Evolutionary conservation across 1,140 invertebrate species (phyloP), one percentile per base, ranked within the genome.

Genomic region (Dendrolimus punctatus): DNA sequence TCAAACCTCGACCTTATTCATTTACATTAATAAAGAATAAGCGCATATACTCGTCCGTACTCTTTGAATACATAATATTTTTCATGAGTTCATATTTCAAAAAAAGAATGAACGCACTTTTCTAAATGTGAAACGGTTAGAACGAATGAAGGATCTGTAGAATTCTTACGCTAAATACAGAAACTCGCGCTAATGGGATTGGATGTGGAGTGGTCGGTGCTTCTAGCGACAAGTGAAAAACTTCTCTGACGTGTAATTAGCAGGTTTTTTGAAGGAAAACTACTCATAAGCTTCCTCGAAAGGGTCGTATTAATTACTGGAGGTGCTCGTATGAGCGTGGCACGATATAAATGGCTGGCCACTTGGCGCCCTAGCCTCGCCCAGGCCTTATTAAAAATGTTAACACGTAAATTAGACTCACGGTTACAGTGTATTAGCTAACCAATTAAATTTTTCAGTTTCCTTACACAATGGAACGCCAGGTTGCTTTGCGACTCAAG

Each of bases 261-360:
- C 78, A 82, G 71, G 63, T 73, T 76, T 80, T 81, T 71, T 69
- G 72, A 81, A 83, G 78, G 67, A 81, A 85, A 80, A 83, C 80
- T 83, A 83, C 82, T 85, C 82, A 83, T 85, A 80, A 83, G 79
- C 80, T 82, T 83, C 62, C 82, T 85, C 80, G 72, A 75, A 68
- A 80, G 76, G 76, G 79, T 76, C 67, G 74, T 76, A 80, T 80
- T 83, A 85, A 85, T 85, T 85, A 82, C 78, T 75, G 76, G 71
- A 76, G 76, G 73, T 76, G 73, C 71, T 81, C 67, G 66, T 69
- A 71, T 73, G 73, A 80, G 76, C 73, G 71, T 71, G 62, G 70
- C 63, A 73, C 72, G 68, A 69, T 75, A 68, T 84, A 82, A 85
- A 83, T 78, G 76, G 73, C 75, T 72, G 79, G 71, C 80, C 80